phyloP scores from a whole-genome alignment of 2,113 vertebrate genomes.

The Stomatorhinus ivindoensis region DNA sequence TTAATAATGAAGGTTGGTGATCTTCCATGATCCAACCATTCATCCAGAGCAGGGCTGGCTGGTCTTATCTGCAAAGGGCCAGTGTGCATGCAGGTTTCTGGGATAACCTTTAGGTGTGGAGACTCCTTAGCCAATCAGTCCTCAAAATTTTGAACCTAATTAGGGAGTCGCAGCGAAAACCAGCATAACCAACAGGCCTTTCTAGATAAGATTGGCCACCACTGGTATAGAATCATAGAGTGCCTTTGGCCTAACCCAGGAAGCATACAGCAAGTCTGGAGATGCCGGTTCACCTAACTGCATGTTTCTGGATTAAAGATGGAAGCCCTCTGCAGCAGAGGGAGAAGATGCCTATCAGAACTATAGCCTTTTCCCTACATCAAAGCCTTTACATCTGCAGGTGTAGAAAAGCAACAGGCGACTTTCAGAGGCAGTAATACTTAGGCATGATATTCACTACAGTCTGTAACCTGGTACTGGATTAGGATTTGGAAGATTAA shows the following conservation, averaged over 20 bases:
- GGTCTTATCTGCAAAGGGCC: neutral
- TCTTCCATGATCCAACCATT: neutral
- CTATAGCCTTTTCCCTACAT: neutral
- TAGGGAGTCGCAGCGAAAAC: neutral
- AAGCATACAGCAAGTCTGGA: neutral
- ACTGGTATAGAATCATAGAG: neutral
- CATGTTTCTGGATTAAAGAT: neutral
- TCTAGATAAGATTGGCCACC: neutral
- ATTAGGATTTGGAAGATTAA: neutral
- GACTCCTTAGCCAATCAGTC: too few relatives aligned
- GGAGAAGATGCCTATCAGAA: neutral
- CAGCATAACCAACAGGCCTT: neutral
- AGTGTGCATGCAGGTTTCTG: neutral
- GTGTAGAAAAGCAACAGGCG: neutral
- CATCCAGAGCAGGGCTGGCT: neutral
- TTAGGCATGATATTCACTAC: neutral
- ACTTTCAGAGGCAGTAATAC: neutral
- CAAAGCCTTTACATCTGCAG: neutral
- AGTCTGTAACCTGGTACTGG: neutral
- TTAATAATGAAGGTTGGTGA: neutral
- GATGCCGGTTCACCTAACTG: neutral
- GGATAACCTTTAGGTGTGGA: neutral
- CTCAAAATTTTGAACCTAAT: neutral
- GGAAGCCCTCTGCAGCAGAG: neutral
- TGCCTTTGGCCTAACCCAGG: neutral